Evolutionary conservation across 2,797 vertebrate genomes (phyloP), one percentile per base, ranked within the genome.

Genomic region (Ptychadena robeensis): DNA sequence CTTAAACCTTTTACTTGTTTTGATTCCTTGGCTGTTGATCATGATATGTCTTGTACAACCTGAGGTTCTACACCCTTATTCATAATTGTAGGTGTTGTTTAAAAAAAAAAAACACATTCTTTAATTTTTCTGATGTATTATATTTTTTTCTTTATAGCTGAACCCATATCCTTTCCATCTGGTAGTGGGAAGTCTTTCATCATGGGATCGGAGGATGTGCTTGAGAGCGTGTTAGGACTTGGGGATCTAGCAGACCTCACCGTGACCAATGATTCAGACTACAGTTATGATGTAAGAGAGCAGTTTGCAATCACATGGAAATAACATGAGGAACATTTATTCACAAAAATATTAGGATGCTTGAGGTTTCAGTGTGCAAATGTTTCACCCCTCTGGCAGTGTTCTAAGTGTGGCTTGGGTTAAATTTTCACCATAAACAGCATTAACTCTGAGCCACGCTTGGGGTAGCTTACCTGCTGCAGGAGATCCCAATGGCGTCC

Each of bases 231-330:
- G 86, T 92, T 98, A 90, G 98, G 97, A 87, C 91, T 99, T 88
- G 97, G 98, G 83, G 98, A 99, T 93, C 95, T 99, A 86, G 97
- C 97, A 83, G 97, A 98, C 93, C 96, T 99, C 93, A 99, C 97
- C 12, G 98, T 99, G 90, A 94, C 96, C 90, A 99, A 99, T 91
- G 98, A 99, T 87, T 93, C 96, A 67, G 97, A 99, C 91, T 99
- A 96, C 92, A 96, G 96, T 94, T 99, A 99, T 83, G 97, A 99
- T 88, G 98, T 99, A 94, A 97, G 95, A 14, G 7, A 67, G 15
- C 14, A 0, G 25, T 3, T 25, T 10, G 10, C 40, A 48, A 18
- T n/a, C n/a, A n/a, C n/a, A n/a, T n/a, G n/a, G n/a, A n/a, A n/a
- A n/a, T n/a, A n/a, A n/a, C n/a, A n/a, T n/a, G n/a, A n/a, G n/a